Evolutionary conservation across 2,797 vertebrate species (phyloP), one percentile per base, ranked within the genome.

Genomic region (Avahi laniger): DNA sequence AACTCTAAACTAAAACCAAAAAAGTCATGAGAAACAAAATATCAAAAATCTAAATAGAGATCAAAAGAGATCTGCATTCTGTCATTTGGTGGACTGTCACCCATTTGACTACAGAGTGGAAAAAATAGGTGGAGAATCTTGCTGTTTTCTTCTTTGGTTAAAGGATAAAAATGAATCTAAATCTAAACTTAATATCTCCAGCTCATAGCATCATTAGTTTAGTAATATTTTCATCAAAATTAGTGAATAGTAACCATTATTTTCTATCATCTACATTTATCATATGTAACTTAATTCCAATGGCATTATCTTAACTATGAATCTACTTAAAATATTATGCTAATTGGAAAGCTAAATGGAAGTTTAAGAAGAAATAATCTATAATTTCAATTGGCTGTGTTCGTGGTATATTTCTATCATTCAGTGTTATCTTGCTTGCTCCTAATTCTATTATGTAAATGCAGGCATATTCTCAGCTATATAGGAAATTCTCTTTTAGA

Each of bases 1-100:
- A 82, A 84, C 57, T 82, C 75, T 76, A 81, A 96, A 94, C 41
- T 69, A 92, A 86, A 28, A 35, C 17, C 46, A 70, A 84, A 70
- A 76, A 57, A 20, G 65, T 38, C 14, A 65, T 43, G n/a, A 92
- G 46, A 85, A 83, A 85, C 1, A 54, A 65, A 89, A 89, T 65
- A 65, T 38, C 52, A 90, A 78, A 86, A 86, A 65, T 59, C 10
- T 86, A 78, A 89, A 75, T 52, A 57, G 57, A 85, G 28, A 81
- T 69, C 61, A 38, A 52, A 63, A 63, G 46, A 63, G 38, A 69
- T 61, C 30, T 59, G 12, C 10, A 33, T 80, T 70, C 83, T 84
- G 41, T 50, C 72, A 61, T 65, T 84, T 73, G 35, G 26, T 38
- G 14, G 17, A 43, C n/a, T 89, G 9, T 80, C 20, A 43, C 18